Evolutionary conservation across 2,113 vertebrate species (phyloP), one percentile per base, ranked within the genome.

Genomic region (Myxocyprinus asiaticus): DNA sequence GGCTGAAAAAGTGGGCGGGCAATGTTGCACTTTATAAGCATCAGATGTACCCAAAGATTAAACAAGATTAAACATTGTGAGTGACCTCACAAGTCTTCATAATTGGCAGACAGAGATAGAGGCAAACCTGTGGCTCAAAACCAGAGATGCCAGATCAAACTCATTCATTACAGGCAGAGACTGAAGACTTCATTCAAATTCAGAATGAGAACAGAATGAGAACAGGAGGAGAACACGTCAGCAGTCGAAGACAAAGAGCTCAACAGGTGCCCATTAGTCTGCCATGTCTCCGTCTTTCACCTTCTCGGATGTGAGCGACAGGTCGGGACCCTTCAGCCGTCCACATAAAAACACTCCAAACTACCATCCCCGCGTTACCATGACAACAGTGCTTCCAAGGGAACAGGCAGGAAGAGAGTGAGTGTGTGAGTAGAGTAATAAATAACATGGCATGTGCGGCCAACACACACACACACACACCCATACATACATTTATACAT

Each of bases 321-420:
- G 71, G 15, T 63, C 71, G 33, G 59, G 47, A 76, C 61, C 59
- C 47, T 75, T 75, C 22, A 33, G 55, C 72, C 74, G 70, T 66
- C 44, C 64, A 66, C 82, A 83, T 6, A 50, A 70, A 59, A 81
- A 85, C 83, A 50, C 82, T 79, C 86, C 68, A 85, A 89, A 86
- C 81, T 86, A 86, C 90, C 90, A 90, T 90, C 86, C 90, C 85
- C 87, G 22, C 88, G 90, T 93, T 93, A 89, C 91, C 88, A 93
- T 93, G 89, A 90, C 88, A 87, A 92, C 92, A 68, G 83, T 86
- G 89, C 91, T 92, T 91, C 90, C 88, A 90, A 90, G 91, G 91
- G 91, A 93, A 92, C 92, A 88, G 76, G 90, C 89, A 88, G 90
- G 88, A 90, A 78, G 53, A 86, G 83, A 87, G 88, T 86, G 87